These are phyloP conservation scores for Cromileptes altivelis DNA, from an alignment of 2,113 vertebrate species.

Conservation along the genomic window DNA sequence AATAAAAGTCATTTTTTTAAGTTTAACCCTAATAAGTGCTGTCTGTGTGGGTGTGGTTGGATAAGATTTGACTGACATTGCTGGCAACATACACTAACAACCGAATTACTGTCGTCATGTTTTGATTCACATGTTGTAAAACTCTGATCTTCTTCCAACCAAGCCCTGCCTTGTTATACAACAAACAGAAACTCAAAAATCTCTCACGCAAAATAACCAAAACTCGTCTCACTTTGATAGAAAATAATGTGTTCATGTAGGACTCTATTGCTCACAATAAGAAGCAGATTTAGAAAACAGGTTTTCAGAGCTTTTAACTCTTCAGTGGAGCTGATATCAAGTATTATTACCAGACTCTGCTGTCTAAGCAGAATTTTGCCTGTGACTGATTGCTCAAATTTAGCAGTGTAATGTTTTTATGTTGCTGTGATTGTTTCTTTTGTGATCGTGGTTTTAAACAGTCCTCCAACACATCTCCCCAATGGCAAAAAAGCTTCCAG, in stretches of 20 bases:
- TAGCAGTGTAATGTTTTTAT: constrained; percentile 31
- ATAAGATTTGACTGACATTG: neutral
- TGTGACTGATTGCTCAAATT: constrained; percentile 33
- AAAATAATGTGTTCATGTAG: neutral
- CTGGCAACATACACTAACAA: neutral
- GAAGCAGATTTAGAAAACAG: neutral
- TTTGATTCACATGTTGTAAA: neutral
- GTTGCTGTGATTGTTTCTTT: constrained; percentile 41
- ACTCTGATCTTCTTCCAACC: neutral
- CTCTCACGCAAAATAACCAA: neutral
- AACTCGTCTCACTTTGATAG: neutral
- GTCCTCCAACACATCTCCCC: neutral
- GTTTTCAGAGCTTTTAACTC: constrained; percentile 24
- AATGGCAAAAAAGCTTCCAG: constrained; percentile 8
- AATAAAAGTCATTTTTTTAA: neutral
- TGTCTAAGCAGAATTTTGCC: neutral
- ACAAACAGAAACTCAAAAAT: neutral
- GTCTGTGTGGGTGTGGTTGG: neutral
- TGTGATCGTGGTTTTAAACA: constrained; percentile 35
- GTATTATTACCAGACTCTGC: constrained; percentile 22
- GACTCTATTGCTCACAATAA: neutral
- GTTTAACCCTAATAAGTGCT: neutral
- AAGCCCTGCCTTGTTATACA: neutral
- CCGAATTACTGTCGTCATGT: neutral
- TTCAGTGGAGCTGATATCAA: constrained; percentile 5